These are phyloP conservation scores for Micropterix aruncella DNA, from an alignment of 2,888 invertebrate genomes.

Conservation along the genomic window DNA sequence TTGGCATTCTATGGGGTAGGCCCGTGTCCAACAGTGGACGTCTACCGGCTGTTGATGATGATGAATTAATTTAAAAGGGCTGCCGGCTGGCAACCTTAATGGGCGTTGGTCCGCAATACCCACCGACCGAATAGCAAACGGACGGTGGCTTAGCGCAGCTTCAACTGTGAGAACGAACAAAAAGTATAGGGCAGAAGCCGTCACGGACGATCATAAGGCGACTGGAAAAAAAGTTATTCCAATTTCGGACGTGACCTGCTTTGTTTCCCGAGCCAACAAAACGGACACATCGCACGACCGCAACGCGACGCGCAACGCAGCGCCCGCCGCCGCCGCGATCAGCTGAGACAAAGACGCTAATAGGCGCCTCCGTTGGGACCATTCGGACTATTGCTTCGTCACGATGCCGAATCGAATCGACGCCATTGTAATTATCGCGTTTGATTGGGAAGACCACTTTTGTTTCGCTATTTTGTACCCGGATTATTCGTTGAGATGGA, in stretches of 20 bases:
- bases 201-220: neutral
- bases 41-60: no score
- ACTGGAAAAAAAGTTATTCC: neutral
- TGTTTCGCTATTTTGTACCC: no score
- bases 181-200: neutral
- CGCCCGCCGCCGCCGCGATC: neutral
- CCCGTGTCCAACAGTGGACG: no score
- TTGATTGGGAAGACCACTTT: no score
- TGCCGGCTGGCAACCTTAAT: neutral
- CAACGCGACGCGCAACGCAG: neutral
- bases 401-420: no score
- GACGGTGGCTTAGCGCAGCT: neutral
- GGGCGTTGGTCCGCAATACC: neutral
- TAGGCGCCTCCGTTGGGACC: no score
- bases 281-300: neutral
- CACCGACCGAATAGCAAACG: neutral
- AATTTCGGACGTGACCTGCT: neutral
- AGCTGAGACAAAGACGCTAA: neutral
- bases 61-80: neutral
- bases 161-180: neutral
- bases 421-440: no score
- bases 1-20: no score
- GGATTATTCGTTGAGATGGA: no score
- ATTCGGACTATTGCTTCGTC: no score
- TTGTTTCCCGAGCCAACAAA: neutral